A percentile compares a stretch with the other conserved stretches of the same genome.
phyloP scores from a whole-genome alignment of 2,113 vertebrate genomes.

The Thamnaconus septentrionalis region DNA sequence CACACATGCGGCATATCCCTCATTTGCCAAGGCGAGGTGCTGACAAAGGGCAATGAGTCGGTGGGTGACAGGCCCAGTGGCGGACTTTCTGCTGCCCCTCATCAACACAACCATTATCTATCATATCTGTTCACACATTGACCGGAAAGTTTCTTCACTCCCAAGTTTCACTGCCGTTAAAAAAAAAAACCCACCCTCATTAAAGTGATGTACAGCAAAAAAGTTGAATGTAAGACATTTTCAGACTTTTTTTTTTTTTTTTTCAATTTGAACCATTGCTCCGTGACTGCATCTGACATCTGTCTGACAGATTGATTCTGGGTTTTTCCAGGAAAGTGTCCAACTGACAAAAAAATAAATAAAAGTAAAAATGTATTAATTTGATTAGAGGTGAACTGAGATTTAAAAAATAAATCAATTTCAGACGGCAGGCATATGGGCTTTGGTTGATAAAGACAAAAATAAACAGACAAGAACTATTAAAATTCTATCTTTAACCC shows the following conservation, averaged over 20 bases:
- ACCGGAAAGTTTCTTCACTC: constrained; percentile 29
- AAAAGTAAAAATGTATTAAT: too few species aligned
- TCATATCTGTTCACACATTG: constrained; percentile 37
- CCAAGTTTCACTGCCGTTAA: constrained; percentile 26
- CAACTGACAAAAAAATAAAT: too few species aligned
- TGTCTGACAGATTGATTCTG: too few species aligned
- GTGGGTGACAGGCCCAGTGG: constrained; percentile 24
- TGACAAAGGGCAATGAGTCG: background rate
- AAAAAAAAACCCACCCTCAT: constrained; percentile 2
- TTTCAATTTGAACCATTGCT: background rate
- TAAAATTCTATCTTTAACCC: too few species aligned
- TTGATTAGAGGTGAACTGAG: too few species aligned
- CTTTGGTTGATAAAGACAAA: too few species aligned
- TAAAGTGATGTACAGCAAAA: constrained; percentile 10
- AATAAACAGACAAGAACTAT: too few species aligned
- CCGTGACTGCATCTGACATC: constrained; percentile 5
- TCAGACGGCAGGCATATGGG: too few species aligned
- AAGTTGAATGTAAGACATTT: background rate
- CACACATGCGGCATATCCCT: constrained; percentile 5
- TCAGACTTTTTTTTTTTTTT: too few species aligned
- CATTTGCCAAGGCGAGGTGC: constrained; percentile 3
- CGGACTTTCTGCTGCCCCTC: constrained; percentile 27
- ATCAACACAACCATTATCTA: constrained; percentile 41
- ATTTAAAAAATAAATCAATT: too few species aligned
- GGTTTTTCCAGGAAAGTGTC: too few species aligned